These are phyloP conservation scores for Cosmopolites sordidus DNA, from an alignment of 2,888 invertebrate species.

Conservation along the genomic window DNA sequence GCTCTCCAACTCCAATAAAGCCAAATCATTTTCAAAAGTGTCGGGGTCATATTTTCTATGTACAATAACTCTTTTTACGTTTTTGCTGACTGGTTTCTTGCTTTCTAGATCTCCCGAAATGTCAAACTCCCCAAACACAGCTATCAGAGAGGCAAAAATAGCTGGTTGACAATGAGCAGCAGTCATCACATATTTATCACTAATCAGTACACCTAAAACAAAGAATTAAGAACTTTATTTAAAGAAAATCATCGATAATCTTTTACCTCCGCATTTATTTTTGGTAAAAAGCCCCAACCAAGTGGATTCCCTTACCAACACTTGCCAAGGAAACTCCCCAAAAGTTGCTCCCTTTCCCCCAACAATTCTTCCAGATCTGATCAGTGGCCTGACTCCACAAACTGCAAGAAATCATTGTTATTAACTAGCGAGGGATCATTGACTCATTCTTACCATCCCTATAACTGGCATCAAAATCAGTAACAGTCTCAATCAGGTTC, in stretches of 20 bases:
- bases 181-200: constrained; percentile 80
- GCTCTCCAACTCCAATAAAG: constrained; percentile 77
- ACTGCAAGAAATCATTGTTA: too few relatives aligned
- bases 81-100: constrained; percentile 71
- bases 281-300: constrained; percentile 92
- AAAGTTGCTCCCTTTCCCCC: constrained; percentile 83
- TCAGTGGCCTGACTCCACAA: constrained; percentile 80
- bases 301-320: constrained; percentile 83
- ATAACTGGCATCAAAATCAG: constrained; percentile 35
- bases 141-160: constrained; percentile 83
- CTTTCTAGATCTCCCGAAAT: constrained; percentile 80
- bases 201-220: constrained; percentile 70
- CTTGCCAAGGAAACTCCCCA: constrained; percentile 93
- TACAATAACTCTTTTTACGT: constrained; percentile 81
- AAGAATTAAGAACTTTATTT: too few relatives aligned
- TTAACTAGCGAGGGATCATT: too few relatives aligned
- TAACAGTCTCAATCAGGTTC: constrained; percentile 42
- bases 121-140: constrained; percentile 88
- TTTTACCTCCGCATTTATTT: constrained; percentile 79
- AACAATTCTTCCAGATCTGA: constrained; percentile 78
- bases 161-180: constrained; percentile 95
- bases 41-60: constrained; percentile 85
- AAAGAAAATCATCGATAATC: background rate
- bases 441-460: constrained; percentile 45
- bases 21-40: constrained; percentile 89